Base-by-base conservation (phyloP, 1,140 invertebrate genomes). In the Drosophila saltans region DNA sequence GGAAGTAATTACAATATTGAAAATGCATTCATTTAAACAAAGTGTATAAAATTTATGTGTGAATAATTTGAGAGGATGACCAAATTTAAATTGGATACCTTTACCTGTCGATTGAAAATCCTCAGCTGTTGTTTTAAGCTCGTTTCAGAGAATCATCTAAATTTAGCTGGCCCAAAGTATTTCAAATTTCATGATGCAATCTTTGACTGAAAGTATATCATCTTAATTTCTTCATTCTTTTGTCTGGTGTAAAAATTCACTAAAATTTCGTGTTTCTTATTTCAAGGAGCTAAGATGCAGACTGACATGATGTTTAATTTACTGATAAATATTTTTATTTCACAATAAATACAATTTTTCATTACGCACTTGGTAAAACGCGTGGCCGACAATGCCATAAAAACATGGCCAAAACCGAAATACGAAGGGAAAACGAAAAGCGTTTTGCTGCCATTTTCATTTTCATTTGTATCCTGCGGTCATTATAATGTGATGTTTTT, bases 241-340 rank as follows among this genome's bases (percentile, higher is more conserved):
- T 33, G 63, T n/a, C 59, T 79, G 73, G 63, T 64, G 58, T 60
- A 64, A 66, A n/a, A 57, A 69, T 69, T 70, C 58, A 48, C 45
- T 70, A 73, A 56, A 41, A 40, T 72, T 65, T 61, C 26, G 10
- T 72, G 68, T 58, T 30, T 21, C 5, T 24, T 24, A 24, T 16
- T 26, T 26, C 24, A 9, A 10, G 45, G 45, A 52, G 16, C 57
- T n/a, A 33, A 30, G 33, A n/a, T 75, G 72, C 73, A 76, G 66
- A 70, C 61, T 64, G 58, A 66, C 65, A 77, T 69, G 70, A 67
- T 80, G 66, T 89, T 88, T 88, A 88, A 88, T 88, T 89, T 89
- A 88, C 84, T 88, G 84, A 88, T 88, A 88, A 89, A 89, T 89
- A 83, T 88, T 84, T 85, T 89, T 84, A 88, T 89, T 60, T 33